phyloP scores from a whole-genome alignment of 1,140 invertebrate genomes.

The Hyposmocoma kahamanoa region DNA sequence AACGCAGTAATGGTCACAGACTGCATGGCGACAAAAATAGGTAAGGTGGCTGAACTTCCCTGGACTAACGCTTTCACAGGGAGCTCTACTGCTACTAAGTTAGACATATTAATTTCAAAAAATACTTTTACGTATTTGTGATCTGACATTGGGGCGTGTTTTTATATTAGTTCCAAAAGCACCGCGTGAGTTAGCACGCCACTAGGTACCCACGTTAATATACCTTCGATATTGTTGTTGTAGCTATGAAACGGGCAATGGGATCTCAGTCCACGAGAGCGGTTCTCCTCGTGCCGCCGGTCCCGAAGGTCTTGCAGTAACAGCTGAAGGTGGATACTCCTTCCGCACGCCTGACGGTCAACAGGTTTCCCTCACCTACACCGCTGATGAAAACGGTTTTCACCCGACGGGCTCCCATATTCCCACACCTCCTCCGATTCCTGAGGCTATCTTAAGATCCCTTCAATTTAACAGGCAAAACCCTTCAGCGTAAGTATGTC shows the following conservation, averaged over 20 bases:
- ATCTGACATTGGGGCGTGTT: too few relatives aligned
- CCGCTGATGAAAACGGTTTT: conserved; percentile 88
- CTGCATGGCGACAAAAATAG: too few relatives aligned
- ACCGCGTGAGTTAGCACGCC: too few relatives aligned
- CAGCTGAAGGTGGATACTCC: conserved; percentile 80
- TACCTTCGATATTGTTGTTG: too few relatives aligned
- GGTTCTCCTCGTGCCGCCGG: conserved; percentile 79
- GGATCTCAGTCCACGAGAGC: conserved; percentile 79
- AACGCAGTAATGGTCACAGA: too few relatives aligned
- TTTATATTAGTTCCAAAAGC: too few relatives aligned
- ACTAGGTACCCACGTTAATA: neutral
- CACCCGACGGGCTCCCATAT: conserved; percentile 82
- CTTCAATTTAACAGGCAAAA: conserved; percentile 52
- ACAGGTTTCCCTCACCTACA: conserved; percentile 81
- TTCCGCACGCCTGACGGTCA: conserved; percentile 85
- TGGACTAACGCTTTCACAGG: too few relatives aligned
- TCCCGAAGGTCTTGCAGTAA: conserved; percentile 75
- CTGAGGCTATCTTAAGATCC: conserved; percentile 68
- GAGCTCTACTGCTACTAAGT: too few relatives aligned
- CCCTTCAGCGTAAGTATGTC: conserved; percentile 50
- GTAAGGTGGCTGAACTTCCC: too few relatives aligned
- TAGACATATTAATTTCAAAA: too few relatives aligned
- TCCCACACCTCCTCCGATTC: conserved; percentile 85
- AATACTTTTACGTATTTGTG: too few relatives aligned
- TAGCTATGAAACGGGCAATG: conserved; percentile 77